Evolutionary conservation across 1,140 invertebrate genomes (phyloP), one percentile per base, ranked within the genome.

Genomic region (Drosophila pseudoananassae): DNA sequence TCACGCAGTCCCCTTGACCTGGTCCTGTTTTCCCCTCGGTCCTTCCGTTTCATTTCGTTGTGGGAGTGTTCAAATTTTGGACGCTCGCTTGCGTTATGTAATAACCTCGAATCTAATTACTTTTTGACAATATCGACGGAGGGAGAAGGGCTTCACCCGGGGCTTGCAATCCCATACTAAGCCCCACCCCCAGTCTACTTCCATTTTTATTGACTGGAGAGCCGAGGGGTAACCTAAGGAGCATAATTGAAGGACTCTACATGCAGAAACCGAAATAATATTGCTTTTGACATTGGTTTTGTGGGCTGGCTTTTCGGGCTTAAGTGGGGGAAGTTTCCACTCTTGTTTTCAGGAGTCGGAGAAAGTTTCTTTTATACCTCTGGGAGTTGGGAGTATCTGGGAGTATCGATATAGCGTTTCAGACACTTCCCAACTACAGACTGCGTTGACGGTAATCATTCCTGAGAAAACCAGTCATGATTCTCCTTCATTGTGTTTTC

Each of bases 91-190:
- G 68, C 60, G 78, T 89, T 88, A 70, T 83, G 72, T 79, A 89
- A 89, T 83, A 83, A 65, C 83, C 72, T 89, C 56, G 78, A 88
- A 88, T 88, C 84, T 88, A 88, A 88, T 88, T 88, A 88, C 83
- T 83, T 88, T 80, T 85, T 75, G 74, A 87, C 74, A 80, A 87
- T 74, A 77, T 84, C 81, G 47, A 70, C 43, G 14, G 60, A 5
- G 17, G 6, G 15, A 52, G 56, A 58, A 58, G 56, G 47, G 45
- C 38, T 15, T 59, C 33, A 23, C 58, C 33, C 33, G 27, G 10
- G 43, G 40, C 43, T 7, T 46, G 14, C 12, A 53, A 38, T 36
- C 17, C 43, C 29, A 38, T 20, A 29, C 50, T 55, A 33, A 20
- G 45, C 38, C 25, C 31, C 57, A n/a, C 58, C 29, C 15, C 10